Conservation (phyloP, 2,888 invertebrate genomes). For the Macrosiphum euphorbiae region DNA sequence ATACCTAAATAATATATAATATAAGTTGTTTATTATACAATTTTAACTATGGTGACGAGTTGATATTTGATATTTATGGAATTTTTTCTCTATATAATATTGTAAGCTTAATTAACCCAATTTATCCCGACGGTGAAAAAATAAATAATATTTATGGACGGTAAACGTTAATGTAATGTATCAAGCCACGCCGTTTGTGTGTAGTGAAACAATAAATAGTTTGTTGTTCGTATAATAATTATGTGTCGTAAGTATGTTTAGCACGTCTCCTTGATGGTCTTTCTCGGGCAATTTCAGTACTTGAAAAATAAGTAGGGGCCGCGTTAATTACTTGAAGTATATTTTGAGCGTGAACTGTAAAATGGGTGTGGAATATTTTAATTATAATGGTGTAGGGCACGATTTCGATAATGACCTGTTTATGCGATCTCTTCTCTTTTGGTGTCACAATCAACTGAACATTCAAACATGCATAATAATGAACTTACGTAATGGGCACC, state of each 20-base stretch:
- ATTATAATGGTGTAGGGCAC: not conserved
- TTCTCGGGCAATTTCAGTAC: not conserved
- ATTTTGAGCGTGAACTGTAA: slow-evolving; percentile 28
- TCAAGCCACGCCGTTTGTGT: slow-evolving; percentile 11
- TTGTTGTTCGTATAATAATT: slow-evolving; percentile 27
- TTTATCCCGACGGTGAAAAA: not conserved
- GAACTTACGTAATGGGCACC: not conserved
- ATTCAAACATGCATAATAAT: slow-evolving; percentile 9
- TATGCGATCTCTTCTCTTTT: not conserved
- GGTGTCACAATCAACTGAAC: slow-evolving; percentile 29
- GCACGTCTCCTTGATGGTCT: slow-evolving; percentile 15
- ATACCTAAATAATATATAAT: not conserved
- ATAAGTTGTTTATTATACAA: not conserved
- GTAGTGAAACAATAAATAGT: slow-evolving; percentile 16
- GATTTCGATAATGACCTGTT: not conserved
- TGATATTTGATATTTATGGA: not conserved
- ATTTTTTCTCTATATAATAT: not conserved
- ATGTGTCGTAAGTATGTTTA: slow-evolving; percentile 30
- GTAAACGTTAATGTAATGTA: not conserved
- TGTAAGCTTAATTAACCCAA: not conserved
- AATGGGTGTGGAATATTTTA: slow-evolving; percentile 44
- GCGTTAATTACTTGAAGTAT: slow-evolving; percentile 36
- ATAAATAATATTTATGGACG: not conserved
- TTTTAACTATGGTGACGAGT: not conserved
- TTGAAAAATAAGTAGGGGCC: slow-evolving; percentile 26